Evolutionary conservation across 2,113 vertebrate genomes (phyloP).

Genomic region (Strigops habroptila): DNA sequence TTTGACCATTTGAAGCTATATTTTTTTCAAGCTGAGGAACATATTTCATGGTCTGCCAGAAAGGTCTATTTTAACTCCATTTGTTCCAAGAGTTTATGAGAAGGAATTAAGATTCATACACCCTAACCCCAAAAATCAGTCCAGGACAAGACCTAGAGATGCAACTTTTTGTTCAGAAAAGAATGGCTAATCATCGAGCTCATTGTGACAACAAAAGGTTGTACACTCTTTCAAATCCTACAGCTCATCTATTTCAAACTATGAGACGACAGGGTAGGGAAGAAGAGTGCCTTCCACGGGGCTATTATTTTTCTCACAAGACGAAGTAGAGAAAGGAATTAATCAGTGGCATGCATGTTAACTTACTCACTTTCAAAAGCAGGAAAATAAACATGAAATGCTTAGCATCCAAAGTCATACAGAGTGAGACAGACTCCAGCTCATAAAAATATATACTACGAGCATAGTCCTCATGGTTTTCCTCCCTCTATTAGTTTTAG

Average conservation of each 20-base stretch:
- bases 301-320: neutral
- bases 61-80: neutral
- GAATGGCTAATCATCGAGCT: neutral
- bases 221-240: neutral
- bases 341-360: neutral
- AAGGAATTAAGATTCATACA: neutral
- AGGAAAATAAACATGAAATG: conserved; percentile 14
- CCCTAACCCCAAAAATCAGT: neutral
- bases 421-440: neutral
- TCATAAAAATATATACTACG: neutral
- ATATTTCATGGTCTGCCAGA: neutral
- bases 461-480: neutral
- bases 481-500: neutral
- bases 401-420: neutral
- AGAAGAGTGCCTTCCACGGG: neutral
- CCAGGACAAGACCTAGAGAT: neutral
- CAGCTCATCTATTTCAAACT: neutral
- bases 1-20: neutral
- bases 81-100: neutral
- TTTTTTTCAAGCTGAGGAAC: neutral
- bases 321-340: neutral
- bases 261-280: neutral
- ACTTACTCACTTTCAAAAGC: conserved; percentile 3
- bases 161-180: neutral
- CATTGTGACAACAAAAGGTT: neutral